Evolutionary conservation across 2,113 vertebrate species (phyloP).

Genomic region (Ahaetulla prasina): DNA sequence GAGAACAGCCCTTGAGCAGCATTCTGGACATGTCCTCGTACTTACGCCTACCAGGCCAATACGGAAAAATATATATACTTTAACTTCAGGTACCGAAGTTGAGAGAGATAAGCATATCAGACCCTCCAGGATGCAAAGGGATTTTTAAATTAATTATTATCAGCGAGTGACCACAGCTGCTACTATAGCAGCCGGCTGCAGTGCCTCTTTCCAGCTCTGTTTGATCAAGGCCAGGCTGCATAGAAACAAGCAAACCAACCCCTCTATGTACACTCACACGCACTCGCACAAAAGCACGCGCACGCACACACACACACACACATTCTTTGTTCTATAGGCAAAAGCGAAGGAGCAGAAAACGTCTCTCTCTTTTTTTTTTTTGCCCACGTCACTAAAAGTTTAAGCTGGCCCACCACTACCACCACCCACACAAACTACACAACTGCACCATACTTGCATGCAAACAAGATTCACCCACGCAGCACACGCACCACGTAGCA

Average conservation of each 20-base stretch:
- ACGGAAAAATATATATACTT: conserved; percentile 30
- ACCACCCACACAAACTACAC: background rate
- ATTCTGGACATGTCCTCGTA: conserved; percentile 12
- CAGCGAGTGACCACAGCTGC: conserved; percentile 32
- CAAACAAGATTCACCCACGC: background rate
- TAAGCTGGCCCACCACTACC: background rate
- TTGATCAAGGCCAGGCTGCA: conserved; percentile 7
- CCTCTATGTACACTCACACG: background rate
- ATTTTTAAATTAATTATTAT: conserved; percentile 42
- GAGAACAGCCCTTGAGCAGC: background rate
- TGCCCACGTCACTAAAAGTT: background rate
- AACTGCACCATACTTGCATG: background rate
- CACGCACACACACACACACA: background rate
- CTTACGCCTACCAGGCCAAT: conserved; percentile 30
- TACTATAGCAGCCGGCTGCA: conserved; percentile 30
- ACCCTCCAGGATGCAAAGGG: conserved; percentile 37
- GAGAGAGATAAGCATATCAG: conserved; percentile 49
- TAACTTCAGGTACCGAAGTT: conserved; percentile 25
- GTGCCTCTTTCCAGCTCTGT: background rate
- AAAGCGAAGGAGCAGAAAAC: background rate
- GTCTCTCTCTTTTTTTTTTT: background rate
- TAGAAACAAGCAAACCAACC: background rate
- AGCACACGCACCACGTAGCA: background rate
- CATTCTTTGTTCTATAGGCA: background rate
- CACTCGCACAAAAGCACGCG: background rate